Conservation (phyloP, 2,113 vertebrate species). For the Spizaetus ornatus region DNA sequence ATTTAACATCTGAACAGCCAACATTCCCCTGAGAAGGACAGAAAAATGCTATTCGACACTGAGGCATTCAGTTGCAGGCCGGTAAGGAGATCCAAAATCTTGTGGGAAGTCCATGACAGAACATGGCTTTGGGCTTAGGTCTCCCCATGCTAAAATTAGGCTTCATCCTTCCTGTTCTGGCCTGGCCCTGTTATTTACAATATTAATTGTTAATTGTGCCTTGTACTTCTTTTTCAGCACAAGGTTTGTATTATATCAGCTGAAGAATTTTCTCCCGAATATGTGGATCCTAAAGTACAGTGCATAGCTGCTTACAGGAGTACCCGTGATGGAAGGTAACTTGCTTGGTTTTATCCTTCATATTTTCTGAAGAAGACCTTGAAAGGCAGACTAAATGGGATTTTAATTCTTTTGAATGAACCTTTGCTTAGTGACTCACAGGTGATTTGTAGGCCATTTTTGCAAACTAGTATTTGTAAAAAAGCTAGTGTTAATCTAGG, state of each 20-base stretch:
- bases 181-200: not conserved
- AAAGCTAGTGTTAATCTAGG: not conserved
- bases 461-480: not conserved
- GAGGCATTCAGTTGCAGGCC: not conserved
- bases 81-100: not conserved
- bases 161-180: not conserved
- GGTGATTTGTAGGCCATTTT: not conserved
- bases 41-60: not conserved
- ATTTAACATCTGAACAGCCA: not conserved
- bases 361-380: not conserved
- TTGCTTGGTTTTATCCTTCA: not conserved
- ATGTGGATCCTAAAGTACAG: slow-evolving; percentile 80
- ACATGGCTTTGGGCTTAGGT: not conserved
- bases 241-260: slow-evolving; percentile 83
- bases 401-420: not conserved
- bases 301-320: slow-evolving; percentile 82
- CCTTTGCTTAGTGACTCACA: not conserved
- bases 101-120: not conserved
- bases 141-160: not conserved
- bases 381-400: not conserved
- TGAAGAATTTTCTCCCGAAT: slow-evolving; percentile 83
- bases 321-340: slow-evolving; percentile 67
- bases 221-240: slow-evolving; percentile 74
- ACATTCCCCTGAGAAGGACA: not conserved
- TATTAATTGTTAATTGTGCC: not conserved